Percentiles rank a stretch among this genome's conserved stretches.
phyloP scores from a whole-genome alignment of 2,113 vertebrate genomes.

The Cercopithecus mona region DNA sequence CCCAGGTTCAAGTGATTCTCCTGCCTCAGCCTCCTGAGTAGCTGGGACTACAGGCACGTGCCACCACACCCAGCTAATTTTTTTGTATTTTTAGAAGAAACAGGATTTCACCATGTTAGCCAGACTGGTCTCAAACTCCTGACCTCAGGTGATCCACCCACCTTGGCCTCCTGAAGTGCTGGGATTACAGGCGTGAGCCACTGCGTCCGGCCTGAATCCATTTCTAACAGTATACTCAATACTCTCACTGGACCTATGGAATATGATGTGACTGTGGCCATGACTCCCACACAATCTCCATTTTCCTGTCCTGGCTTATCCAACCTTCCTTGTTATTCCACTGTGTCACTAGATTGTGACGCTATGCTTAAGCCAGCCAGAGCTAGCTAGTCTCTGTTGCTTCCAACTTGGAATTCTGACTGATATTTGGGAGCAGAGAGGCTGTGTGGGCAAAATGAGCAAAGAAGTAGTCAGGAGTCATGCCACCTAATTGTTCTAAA shows the following conservation, averaged over 20 bases:
- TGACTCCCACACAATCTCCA: neutral
- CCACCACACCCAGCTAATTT: too few species aligned
- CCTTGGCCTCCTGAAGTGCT: too few species aligned
- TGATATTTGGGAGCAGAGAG: neutral
- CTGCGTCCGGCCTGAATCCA: neutral
- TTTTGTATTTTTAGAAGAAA: too few species aligned
- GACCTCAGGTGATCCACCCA: too few species aligned
- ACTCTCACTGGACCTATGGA: neutral
- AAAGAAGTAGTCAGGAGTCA: neutral
- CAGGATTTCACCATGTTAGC: too few species aligned
- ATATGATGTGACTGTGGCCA: neutral
- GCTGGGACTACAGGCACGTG: too few species aligned
- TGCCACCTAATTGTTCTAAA: neutral
- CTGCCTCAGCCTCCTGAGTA: too few species aligned
- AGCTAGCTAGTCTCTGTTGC: neutral
- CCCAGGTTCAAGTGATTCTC: too few species aligned
- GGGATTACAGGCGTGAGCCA: too few species aligned
- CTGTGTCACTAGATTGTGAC: neutral
- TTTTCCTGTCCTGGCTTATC: neutral
- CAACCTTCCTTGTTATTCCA: neutral
- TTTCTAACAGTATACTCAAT: neutral
- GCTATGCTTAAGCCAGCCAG: neutral
- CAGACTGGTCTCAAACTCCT: too few species aligned
- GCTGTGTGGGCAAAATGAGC: neutral
- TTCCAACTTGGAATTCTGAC: neutral